A percentile compares a stretch with the other conserved stretches of the same genome.
These are phyloP conservation scores for Embiotoca jacksoni DNA, from an alignment of 2,113 vertebrate genomes.

Conservation along the genomic window DNA sequence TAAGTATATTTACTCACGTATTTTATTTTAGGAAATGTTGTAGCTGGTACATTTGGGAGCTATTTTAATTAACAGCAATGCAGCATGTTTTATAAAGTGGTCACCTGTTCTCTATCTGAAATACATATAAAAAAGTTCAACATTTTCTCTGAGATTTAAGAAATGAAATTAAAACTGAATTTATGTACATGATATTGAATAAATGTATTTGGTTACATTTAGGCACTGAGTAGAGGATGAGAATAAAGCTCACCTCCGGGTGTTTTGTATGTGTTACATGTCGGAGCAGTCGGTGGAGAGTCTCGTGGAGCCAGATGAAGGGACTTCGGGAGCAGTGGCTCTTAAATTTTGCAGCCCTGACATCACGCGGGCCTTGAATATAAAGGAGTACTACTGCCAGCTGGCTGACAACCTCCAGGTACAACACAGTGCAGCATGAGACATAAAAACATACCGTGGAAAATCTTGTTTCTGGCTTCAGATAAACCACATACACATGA, in stretches of 20 bases:
- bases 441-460: constrained; percentile 50
- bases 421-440: constrained; percentile 42
- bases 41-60: neutral
- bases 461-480: constrained; percentile 5
- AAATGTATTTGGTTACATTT: constrained; percentile 4
- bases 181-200: neutral
- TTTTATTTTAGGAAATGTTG: neutral
- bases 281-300: constrained; percentile 70
- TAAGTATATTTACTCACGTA: neutral
- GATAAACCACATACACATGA: neutral
- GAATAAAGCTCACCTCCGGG: neutral
- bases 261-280: constrained; percentile 31
- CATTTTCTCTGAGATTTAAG: neutral
- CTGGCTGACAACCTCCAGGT: constrained; percentile 82
- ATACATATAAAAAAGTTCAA: neutral
- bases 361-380: constrained; percentile 70
- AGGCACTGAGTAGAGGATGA: neutral
- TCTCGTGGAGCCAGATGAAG: constrained; percentile 58
- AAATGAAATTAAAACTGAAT: too few species aligned
- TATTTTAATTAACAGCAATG: neutral
- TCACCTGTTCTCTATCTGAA: neutral
- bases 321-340: constrained; percentile 36
- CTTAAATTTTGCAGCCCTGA: constrained; percentile 79
- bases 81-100: neutral
- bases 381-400: constrained; percentile 81